These are phyloP conservation scores for Phortica okadai DNA, from an alignment of 2,888 invertebrate genomes.

Conservation along the genomic window DNA sequence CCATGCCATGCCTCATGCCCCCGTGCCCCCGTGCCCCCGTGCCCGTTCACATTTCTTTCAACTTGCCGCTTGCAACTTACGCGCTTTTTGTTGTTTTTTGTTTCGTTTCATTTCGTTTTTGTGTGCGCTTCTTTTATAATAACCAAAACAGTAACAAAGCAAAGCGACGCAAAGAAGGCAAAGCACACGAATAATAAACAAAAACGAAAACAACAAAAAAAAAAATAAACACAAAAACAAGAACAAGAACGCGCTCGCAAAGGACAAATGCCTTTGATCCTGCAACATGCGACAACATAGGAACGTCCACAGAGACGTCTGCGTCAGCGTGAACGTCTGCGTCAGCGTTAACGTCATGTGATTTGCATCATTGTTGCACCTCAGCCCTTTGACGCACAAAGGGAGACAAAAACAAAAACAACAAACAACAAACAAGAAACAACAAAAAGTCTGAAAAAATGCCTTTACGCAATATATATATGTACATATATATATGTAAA, in stretches of 20 bases:
- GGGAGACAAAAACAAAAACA: constrained; percentile 30
- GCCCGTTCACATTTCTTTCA: too few species aligned
- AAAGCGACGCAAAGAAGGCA: too few species aligned
- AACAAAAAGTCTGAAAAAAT: background rate
- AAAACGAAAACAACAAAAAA: constrained; percentile 48
- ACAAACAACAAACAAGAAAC: too few species aligned
- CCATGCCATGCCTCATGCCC: too few species aligned
- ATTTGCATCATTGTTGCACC: constrained; percentile 10
- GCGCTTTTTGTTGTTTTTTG: too few species aligned
- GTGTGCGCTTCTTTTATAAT: too few species aligned
- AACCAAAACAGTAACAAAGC: too few species aligned
- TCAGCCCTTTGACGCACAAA: constrained; percentile 12
- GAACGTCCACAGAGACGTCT: background rate
- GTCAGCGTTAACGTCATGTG: background rate
- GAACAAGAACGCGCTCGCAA: constrained; percentile 30
- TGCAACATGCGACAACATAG: constrained; percentile 40
- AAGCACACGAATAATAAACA: constrained; percentile 10
- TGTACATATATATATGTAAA: too few species aligned
- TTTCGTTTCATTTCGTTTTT: too few species aligned
- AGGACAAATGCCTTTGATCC: constrained; percentile 60
- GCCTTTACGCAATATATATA: constrained; percentile 1
- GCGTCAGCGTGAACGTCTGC: constrained; percentile 27
- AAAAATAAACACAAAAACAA: constrained; percentile 43
- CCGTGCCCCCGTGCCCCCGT: too few species aligned
- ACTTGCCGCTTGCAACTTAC: too few species aligned